Base-by-base conservation (phyloP, 2,113 vertebrate genomes). In the Smithornis capensis region DNA sequence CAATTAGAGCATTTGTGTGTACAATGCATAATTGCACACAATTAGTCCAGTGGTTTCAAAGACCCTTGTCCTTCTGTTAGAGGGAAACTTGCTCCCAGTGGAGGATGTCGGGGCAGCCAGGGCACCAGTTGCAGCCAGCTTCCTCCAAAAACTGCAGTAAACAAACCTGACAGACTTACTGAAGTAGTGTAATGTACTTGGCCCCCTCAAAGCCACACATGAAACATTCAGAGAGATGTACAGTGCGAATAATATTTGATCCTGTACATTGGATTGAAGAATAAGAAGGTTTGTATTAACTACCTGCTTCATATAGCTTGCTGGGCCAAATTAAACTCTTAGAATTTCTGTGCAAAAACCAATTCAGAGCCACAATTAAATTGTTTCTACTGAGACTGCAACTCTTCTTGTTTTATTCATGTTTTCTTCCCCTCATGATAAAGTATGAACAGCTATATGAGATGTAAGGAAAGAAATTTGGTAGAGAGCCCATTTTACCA, bases 11-110 rank as follows among this genome's bases (percentile, higher is more conserved):
- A 3, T 31, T 74, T 65, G n/a, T 56, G 40, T 19, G 8, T 38
- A 21, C 62, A 38, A 8, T 0, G 0, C 8, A 10, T 77, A 68
- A 73, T 18, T 73, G 23, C 15, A 9, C 62, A 25, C 42, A 59
- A 14, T 70, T 53, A 88, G 23, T 71, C 31, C 53, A 55, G 50
- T 0, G 0, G 12, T 63, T 94, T 60, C 35, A 19, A 59, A 75
- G 42, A 57, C 7, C 28, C 56, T 70, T 57, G n/a, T 9, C 63
- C 24, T 16, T 83, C 53, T 68, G 35, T 47, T 47, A 23, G 44
- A 52, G 19, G 53, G 53, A 82, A 68, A 33, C 52, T 82, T 3
- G 0, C n/a, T 47, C n/a, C 10, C 59, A 0, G 0, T 37, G 42
- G 42, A 50, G 60, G 45, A 33, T 4, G 4, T 37, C 0, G 0